A percentile compares a stretch with the other conserved stretches of the same genome.
Conservation (phyloP, 2,888 invertebrate genomes). For the Sarcophaga rosellei region DNA sequence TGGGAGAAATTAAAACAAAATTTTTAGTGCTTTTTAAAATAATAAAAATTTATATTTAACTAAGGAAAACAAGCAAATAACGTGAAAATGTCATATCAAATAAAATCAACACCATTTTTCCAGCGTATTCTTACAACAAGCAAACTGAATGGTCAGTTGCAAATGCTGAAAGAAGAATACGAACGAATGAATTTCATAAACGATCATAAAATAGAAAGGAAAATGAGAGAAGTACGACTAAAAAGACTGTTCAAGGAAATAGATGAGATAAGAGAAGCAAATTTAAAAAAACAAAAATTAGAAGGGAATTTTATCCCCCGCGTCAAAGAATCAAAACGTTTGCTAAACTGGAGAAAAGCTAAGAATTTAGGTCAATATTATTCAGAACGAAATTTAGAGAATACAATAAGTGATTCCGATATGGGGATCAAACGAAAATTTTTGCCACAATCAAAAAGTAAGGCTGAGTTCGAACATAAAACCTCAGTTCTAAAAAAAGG, state of each 20-base stretch:
- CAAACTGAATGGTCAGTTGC: constrained; percentile 74
- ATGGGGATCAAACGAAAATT: background rate
- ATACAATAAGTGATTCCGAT: background rate
- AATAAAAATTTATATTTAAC: background rate
- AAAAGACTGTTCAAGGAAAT: constrained; percentile 76
- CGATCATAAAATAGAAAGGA: constrained; percentile 74
- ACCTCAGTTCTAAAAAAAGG: constrained; percentile 70
- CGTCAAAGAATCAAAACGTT: constrained; percentile 67
- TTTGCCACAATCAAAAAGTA: constrained; percentile 44
- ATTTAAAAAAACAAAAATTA: constrained; percentile 33
- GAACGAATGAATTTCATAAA: constrained; percentile 75
- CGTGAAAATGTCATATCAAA: constrained; percentile 73
- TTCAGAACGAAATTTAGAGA: constrained; percentile 71
- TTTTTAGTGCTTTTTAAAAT: background rate
- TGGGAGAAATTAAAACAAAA: background rate
- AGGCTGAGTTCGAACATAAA: constrained; percentile 42
- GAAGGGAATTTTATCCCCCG: background rate
- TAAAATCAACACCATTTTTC: constrained; percentile 74
- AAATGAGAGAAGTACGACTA: constrained; percentile 75
- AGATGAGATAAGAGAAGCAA: constrained; percentile 73
- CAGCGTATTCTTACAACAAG: constrained; percentile 73
- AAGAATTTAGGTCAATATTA: constrained; percentile 73
- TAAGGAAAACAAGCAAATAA: no score
- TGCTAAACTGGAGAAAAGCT: constrained; percentile 71
- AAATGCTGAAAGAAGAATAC: constrained; percentile 75